Evolutionary conservation across 2,113 vertebrate species (phyloP), one percentile per base, ranked within the genome.

Genomic region (Xerus inauris): DNA sequence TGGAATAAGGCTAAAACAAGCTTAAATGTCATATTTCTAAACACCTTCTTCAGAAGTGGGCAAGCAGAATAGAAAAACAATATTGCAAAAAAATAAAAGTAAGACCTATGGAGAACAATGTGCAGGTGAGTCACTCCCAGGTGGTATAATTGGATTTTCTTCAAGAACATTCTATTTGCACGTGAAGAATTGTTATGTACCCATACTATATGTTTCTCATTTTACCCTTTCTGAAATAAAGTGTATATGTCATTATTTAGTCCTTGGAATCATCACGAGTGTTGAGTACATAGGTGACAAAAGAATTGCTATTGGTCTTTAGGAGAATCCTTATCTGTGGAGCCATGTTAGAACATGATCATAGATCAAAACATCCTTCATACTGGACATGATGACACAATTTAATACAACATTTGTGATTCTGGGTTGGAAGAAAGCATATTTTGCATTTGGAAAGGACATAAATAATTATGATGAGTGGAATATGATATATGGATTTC

Each of bases 291-390:
- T 87, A 32, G 26, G 11, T 84, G 12, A 5, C 7, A 14, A 89
- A 73, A 72, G 92, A 77, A 72, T 87, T 86, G 11, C 72, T 49
- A 95, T 62, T 87, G 38, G 40, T 40, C 35, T 95, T 94, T 94
- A 65, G 30, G 59, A 67, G 14, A 76, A 67, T 38, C 35, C 17
- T 89, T n/a, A 92, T 72, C 32, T 89, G 28, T 76, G 80, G 16
- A 87, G 45, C 28, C 10, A 77, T 7, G 89, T 89, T 16, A 76
- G 35, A 30, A 64, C 10, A 26, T 84, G 54, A 84, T 72, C 26
- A 57, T 62, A 67, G 38, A 65, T 84, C 49, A 71, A 16, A 6
- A 59, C 35, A 89, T 89, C 8, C 17, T 94, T 17, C 42, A 86
- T 65, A 89, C 20, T 65, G 26, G 76, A 38, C 35, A 35, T 4